These are phyloP conservation scores for Trachelus iudaicus DNA, from an alignment of 2,888 invertebrate species.

Conservation along the genomic window DNA sequence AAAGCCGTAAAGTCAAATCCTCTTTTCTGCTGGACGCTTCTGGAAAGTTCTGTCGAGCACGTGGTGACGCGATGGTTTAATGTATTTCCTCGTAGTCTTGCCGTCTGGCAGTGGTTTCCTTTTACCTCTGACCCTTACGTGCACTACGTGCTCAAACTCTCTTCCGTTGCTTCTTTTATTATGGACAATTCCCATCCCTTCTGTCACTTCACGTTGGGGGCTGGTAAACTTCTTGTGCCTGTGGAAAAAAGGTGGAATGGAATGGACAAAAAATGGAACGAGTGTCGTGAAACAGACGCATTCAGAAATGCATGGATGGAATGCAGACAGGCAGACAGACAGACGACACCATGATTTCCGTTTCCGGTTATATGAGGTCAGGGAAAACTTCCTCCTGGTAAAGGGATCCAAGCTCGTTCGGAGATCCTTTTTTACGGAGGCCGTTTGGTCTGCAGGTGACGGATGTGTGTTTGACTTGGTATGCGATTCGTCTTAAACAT, in stretches of 20 bases:
- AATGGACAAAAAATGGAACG: neutral
- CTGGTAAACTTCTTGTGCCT: neutral
- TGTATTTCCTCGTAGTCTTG: neutral
- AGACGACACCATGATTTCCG: neutral
- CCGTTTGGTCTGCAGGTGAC: neutral
- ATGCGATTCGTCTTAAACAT: neutral
- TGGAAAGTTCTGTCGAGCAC: neutral
- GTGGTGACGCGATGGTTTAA: neutral
- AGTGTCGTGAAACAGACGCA: neutral
- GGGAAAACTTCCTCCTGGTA: neutral
- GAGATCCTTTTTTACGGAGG: neutral
- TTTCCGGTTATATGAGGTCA: neutral
- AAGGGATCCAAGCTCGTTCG: neutral
- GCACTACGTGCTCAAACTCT: neutral
- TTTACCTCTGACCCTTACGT: neutral
- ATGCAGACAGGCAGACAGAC: neutral
- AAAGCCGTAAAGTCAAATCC: neutral
- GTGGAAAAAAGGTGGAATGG: neutral
- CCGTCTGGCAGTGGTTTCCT: neutral
- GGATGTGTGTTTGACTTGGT: neutral
- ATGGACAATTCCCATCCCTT: neutral
- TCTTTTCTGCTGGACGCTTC: neutral
- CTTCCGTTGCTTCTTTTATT: neutral
- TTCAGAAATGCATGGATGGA: neutral
- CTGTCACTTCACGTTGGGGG: neutral